Conservation (phyloP, 2,113 vertebrate species). For the Cyprinodon variegatus region DNA sequence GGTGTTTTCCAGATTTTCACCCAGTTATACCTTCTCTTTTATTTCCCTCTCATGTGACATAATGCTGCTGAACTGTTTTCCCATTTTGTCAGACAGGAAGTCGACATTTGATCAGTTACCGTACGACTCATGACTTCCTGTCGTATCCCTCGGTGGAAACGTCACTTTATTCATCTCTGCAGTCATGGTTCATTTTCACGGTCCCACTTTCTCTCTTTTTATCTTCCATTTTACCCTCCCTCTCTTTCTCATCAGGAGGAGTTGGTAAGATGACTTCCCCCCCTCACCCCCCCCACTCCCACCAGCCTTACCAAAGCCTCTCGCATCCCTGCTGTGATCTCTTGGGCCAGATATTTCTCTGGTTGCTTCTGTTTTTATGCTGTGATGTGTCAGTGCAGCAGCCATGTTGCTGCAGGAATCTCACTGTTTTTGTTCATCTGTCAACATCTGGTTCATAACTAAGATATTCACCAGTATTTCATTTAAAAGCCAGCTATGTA, state of each 20-base stretch:
- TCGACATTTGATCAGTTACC: not conserved
- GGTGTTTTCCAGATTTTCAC: not conserved
- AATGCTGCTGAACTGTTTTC: not conserved
- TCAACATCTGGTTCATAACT: no score
- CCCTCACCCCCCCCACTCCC: not conserved
- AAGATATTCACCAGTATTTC: not conserved
- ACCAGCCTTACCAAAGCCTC: not conserved
- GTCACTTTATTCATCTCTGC: constrained; percentile 4
- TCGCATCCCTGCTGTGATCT: constrained; percentile 2
- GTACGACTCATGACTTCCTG: not conserved
- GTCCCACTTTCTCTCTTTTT: constrained; percentile 7
- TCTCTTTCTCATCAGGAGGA: constrained; percentile 66
- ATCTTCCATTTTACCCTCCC: constrained; percentile 9
- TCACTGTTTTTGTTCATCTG: no score
- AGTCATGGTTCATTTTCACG: constrained; percentile 18
- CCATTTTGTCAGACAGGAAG: not conserved
- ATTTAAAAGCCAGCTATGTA: not conserved
- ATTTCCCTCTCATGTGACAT: not conserved
- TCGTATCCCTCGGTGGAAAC: not conserved
- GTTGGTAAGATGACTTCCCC: constrained; percentile 64
- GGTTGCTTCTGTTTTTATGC: constrained; percentile 1
- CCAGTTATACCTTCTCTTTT: not conserved
- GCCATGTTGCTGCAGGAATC: not conserved
- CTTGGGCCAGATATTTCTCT: not conserved
- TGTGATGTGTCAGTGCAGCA: not conserved